phyloP scores from a whole-genome alignment of 2,888 invertebrate genomes.

The Hypolimnas misippus region DNA sequence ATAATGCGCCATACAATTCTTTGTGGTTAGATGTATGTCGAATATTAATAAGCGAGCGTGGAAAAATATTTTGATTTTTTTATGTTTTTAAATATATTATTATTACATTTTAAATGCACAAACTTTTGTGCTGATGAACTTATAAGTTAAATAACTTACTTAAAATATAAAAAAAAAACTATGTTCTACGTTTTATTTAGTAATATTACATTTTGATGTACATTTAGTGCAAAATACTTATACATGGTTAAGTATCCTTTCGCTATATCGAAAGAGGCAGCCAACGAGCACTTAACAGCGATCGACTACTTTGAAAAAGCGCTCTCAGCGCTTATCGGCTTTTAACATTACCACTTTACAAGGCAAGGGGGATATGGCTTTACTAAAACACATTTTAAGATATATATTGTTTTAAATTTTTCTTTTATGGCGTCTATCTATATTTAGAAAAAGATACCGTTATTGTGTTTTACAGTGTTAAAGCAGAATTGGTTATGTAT shows the following conservation, averaged over 20 bases:
- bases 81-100: background rate
- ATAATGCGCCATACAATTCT: background rate
- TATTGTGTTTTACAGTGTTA: no score
- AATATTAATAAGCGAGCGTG: no score
- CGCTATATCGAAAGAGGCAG: conserved; percentile 42
- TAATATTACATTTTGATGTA: conserved; percentile 1
- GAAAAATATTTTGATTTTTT: no score
- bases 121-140: no score
- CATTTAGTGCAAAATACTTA: conserved; percentile 34
- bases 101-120: no score
- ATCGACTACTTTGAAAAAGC: conserved; percentile 67
- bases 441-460: no score
- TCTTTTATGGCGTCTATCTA: no score
- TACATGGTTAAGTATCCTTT: conserved; percentile 48
- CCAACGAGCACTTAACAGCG: conserved; percentile 58
- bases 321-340: conserved; percentile 71
- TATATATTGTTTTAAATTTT: background rate
- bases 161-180: no score
- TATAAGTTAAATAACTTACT: no score
- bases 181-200: background rate
- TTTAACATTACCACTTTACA: conserved; percentile 55
- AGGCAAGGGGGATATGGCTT: conserved; percentile 34
- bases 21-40: background rate
- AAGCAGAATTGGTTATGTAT: no score
- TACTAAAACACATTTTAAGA: conserved; percentile 26